A percentile compares a stretch with the other conserved stretches of the same genome.
Conservation (phyloP, 2,113 vertebrate species). For the Merops nubicus region DNA sequence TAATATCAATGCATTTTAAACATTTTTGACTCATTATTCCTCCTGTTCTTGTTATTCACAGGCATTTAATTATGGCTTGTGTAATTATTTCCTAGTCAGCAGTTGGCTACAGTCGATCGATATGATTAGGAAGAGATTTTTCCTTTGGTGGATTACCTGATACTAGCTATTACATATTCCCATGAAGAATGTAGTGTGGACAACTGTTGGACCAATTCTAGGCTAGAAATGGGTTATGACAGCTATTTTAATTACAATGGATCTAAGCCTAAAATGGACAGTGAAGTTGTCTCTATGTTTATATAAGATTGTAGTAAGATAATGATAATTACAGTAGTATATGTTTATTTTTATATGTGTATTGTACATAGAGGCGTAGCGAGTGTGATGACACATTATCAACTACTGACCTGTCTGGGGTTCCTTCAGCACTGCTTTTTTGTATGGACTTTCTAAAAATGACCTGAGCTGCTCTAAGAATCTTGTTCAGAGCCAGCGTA, state of each 20-base stretch:
- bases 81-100: not conserved
- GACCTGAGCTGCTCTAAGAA: not conserved
- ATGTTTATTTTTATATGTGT: not conserved
- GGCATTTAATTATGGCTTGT: not conserved
- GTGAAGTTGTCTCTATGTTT: not conserved
- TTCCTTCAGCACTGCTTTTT: not conserved
- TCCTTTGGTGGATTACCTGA: not conserved
- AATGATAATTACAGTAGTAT: not conserved
- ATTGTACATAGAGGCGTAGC: no score
- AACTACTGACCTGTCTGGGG: not conserved
- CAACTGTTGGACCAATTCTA: not conserved
- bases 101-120: not conserved
- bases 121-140: not conserved
- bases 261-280: not conserved
- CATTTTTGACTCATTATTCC: not conserved
- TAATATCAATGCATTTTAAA: not conserved
- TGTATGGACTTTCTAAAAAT: not conserved
- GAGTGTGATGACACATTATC: not conserved
- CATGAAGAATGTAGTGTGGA: not conserved
- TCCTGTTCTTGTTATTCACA: not conserved
- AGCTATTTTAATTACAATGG: not conserved
- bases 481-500: not conserved
- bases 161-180: accelerated
- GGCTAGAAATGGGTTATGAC: not conserved
- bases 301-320: not conserved